phyloP scores from a whole-genome alignment of 2,113 vertebrate species.

The Rhinopomastus cyanomelas region DNA sequence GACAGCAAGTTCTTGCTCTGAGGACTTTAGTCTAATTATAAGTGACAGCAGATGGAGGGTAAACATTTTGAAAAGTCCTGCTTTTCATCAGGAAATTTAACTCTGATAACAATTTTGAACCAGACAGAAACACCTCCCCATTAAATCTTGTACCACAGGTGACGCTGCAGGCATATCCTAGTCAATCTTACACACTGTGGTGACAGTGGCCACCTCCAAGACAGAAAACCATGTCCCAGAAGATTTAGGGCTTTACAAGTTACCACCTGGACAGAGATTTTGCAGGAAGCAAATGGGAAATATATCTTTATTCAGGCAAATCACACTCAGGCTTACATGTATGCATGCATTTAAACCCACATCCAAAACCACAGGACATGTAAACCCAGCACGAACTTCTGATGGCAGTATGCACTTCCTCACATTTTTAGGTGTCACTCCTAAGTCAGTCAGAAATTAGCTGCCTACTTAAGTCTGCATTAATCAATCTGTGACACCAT shows the following conservation, averaged over 20 bases:
- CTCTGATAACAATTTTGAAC: slow-evolving; percentile 3
- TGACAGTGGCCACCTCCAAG: background rate
- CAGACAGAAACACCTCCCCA: background rate
- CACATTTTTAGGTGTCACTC: background rate
- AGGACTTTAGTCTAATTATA: slow-evolving; percentile 25
- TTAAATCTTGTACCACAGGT: background rate
- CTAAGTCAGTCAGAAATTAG: background rate
- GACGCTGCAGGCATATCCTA: background rate
- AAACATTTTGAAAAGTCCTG: background rate
- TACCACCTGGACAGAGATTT: background rate
- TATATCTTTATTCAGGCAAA: background rate
- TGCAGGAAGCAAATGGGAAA: background rate
- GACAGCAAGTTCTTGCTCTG: slow-evolving; percentile 27
- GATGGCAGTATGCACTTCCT: background rate
- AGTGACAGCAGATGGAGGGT: background rate
- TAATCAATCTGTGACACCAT: background rate
- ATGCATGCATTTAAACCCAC: background rate
- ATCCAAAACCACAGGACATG: too few relatives aligned
- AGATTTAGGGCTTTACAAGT: background rate
- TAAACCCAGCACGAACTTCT: background rate
- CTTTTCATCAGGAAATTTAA: slow-evolving; percentile 8
- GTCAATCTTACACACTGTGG: background rate
- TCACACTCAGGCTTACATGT: fast-evolving
- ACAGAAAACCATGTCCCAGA: background rate
- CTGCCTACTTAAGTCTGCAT: background rate